Evolutionary conservation across 92 coral and sea anemone species (phyloP).

Genomic region (Hydrozoanthus gracilis): DNA sequence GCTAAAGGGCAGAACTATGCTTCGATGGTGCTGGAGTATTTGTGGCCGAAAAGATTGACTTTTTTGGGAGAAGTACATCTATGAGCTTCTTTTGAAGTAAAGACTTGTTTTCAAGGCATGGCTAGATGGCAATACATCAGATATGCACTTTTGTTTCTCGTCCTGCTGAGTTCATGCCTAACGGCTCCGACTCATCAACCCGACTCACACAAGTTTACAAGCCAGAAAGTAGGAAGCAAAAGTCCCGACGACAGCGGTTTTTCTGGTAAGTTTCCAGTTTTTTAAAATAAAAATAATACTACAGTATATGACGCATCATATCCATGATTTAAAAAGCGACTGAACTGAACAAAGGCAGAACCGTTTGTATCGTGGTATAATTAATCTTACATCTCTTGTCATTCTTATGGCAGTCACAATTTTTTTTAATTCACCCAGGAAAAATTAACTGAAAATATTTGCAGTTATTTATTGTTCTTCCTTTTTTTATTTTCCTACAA

Average conservation of each 20-base stretch:
- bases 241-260: slow-evolving; percentile 4
- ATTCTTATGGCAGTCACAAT: too few relatives aligned
- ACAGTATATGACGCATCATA: background rate
- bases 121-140: background rate
- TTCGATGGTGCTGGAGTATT: background rate
- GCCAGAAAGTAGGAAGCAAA: background rate
- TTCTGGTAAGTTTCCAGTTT: slow-evolving; percentile 7
- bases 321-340: background rate
- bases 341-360: background rate
- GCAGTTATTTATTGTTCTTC: too few relatives aligned
- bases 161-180: slow-evolving; percentile 24
- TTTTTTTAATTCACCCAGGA: too few relatives aligned
- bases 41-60: background rate
- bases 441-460: too few relatives aligned
- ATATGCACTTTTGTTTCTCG: background rate
- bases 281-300: background rate
- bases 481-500: too few relatives aligned
- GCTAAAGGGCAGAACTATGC: background rate
- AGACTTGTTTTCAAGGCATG: background rate
- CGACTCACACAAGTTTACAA: background rate
- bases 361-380: too few relatives aligned
- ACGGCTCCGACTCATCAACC: slow-evolving; percentile 28
- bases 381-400: too few relatives aligned
- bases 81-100: background rate
- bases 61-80: background rate